Percentiles rank a stretch among this genome's conserved stretches.
phyloP scores from a whole-genome alignment of 1,140 invertebrate genomes.

The Alviniconcha marisindica region DNA sequence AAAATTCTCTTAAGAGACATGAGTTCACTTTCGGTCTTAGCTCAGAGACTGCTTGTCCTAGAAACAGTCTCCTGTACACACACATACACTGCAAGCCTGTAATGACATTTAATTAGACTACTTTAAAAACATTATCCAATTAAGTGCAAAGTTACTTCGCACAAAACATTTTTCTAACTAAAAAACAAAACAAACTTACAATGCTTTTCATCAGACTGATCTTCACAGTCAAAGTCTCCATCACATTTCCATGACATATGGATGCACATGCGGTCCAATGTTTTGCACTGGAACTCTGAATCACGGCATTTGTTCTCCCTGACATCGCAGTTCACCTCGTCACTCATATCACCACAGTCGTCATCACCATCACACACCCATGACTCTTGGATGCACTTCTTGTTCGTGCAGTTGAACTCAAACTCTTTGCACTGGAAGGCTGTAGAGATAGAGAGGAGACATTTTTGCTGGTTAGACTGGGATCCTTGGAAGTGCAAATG shows the following conservation, averaged over 20 bases:
- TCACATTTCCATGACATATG: conserved; percentile 88
- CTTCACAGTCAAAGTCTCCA: conserved; percentile 74
- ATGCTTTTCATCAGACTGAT: conserved; percentile 80
- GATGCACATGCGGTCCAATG: conserved; percentile 77
- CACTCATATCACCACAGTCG: conserved; percentile 57
- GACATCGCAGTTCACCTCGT: conserved; percentile 48
- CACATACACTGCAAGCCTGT: too few species aligned
- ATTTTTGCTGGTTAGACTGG: too few species aligned
- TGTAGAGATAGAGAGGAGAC: too few species aligned
- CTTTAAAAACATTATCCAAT: too few species aligned
- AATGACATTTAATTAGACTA: too few species aligned
- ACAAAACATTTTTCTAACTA: too few species aligned
- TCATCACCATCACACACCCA: conserved; percentile 60
- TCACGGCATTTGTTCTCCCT: conserved; percentile 11
- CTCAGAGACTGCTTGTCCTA: too few species aligned
- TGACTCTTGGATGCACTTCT: conserved; percentile 45
- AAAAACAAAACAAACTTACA: conserved; percentile 32
- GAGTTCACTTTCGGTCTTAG: too few species aligned
- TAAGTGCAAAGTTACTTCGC: too few species aligned
- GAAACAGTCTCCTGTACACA: too few species aligned
- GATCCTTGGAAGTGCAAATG: too few species aligned
- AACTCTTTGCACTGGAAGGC: background rate
- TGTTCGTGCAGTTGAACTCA: conserved; percentile 45
- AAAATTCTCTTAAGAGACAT: too few species aligned
- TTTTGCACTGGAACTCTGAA: conserved; percentile 43